Conservation (phyloP, 1,140 invertebrate species). For the Tetramorium alpestre region DNA sequence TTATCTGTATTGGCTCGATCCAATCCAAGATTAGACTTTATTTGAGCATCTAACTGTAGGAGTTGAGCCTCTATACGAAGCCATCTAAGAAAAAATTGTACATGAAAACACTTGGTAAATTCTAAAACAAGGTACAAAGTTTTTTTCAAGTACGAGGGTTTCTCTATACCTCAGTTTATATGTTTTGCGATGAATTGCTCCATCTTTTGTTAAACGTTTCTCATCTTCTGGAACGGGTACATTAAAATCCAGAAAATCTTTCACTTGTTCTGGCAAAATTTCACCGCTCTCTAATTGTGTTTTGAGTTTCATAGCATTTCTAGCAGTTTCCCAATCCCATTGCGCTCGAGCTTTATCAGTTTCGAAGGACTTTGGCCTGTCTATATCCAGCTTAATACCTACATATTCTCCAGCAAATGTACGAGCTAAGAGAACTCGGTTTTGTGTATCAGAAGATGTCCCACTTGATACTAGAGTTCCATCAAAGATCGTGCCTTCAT, state of each 20-base stretch:
- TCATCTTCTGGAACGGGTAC: conserved; percentile 85
- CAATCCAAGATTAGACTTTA: conserved; percentile 89
- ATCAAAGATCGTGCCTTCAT: conserved; percentile 65
- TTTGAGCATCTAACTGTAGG: conserved; percentile 90
- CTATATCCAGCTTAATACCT: conserved; percentile 87
- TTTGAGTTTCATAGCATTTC: conserved; percentile 87
- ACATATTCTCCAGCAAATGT: conserved; percentile 87
- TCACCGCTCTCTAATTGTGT: conserved; percentile 87
- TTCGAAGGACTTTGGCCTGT: conserved; percentile 85
- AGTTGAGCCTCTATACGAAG: conserved; percentile 90
- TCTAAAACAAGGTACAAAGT: too few species aligned
- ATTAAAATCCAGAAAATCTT: conserved; percentile 87
- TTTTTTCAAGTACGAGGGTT: too few species aligned
- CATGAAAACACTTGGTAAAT: not conserved
- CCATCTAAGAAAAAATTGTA: conserved; percentile 84
- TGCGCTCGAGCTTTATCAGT: conserved; percentile 85
- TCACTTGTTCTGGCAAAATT: conserved; percentile 87
- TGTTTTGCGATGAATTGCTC: conserved; percentile 75
- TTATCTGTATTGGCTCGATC: conserved; percentile 89
- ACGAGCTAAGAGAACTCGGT: conserved; percentile 85
- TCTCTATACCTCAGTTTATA: conserved; percentile 78
- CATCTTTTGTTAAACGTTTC: conserved; percentile 83
- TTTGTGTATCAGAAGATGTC: conserved; percentile 65
- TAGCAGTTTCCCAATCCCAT: conserved; percentile 87
- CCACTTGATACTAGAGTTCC: conserved; percentile 69